Conservation (phyloP, 2,113 vertebrate species). For the Stigmatopora argus region DNA sequence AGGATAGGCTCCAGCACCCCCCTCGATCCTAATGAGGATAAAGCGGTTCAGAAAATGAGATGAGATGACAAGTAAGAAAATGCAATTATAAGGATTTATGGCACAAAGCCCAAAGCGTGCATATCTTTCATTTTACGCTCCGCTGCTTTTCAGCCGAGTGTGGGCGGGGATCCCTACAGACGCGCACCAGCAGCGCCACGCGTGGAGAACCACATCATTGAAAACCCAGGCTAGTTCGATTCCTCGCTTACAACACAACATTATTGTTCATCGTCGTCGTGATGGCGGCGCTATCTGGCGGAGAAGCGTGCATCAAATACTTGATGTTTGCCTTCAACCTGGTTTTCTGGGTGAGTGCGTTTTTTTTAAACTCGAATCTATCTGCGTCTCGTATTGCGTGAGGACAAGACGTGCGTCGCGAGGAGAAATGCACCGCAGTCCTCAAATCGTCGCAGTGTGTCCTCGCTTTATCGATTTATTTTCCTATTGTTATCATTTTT, state of each 20-base stretch:
- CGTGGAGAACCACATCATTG: constrained; percentile 37
- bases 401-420: constrained; percentile 13
- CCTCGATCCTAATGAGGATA: no score
- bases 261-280: neutral
- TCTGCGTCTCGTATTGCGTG: neutral
- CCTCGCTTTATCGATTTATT: neutral
- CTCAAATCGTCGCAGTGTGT: neutral
- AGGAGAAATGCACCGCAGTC: constrained; percentile 2
- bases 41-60: no score
- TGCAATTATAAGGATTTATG: neutral
- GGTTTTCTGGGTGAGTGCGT: constrained; percentile 86
- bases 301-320: constrained; percentile 90
- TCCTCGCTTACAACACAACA: neutral
- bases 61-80: no score
- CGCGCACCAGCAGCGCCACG: constrained; percentile 47
- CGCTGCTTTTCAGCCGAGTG: neutral
- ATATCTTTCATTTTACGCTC: neutral
- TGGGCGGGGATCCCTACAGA: constrained; percentile 54
- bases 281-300: constrained; percentile 82
- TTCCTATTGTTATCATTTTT: neutral
- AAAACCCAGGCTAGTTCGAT: neutral
- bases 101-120: neutral
- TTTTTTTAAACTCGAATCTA: neutral
- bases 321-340: constrained; percentile 92
- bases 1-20: no score